A percentile compares a stretch with the other conserved stretches of the same genome.
phyloP scores from a whole-genome alignment of 2,888 invertebrate species.

The Acholoe squamosa region DNA sequence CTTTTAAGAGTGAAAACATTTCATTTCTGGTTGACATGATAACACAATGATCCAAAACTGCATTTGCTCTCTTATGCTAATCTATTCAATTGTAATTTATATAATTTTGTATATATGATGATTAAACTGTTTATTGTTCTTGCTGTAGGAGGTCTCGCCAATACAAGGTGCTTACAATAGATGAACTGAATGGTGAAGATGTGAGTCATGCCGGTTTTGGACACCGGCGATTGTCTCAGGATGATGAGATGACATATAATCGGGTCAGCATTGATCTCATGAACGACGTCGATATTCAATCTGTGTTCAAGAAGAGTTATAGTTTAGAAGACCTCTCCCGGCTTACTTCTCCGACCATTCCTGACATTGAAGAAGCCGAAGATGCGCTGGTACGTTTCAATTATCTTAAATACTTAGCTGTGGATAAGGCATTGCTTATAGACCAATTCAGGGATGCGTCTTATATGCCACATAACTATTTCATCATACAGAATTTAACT shows the following conservation, averaged over 20 bases:
- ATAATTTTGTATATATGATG: neutral
- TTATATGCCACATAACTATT: too few relatives aligned
- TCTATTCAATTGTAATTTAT: too few relatives aligned
- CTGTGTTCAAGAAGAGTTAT: constrained; percentile 78
- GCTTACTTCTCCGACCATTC: constrained; percentile 37
- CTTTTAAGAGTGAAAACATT: too few relatives aligned
- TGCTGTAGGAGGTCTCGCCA: constrained; percentile 63
- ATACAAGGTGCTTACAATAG: constrained; percentile 66
- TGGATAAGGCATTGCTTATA: too few relatives aligned
- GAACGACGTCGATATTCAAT: constrained; percentile 85
- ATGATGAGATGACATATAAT: constrained; percentile 78
- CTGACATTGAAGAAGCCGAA: constrained; percentile 57
- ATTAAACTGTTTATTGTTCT: neutral
- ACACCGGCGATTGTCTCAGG: constrained; percentile 68
- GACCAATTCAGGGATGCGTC: too few relatives aligned
- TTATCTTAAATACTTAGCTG: too few relatives aligned
- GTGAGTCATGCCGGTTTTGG: neutral
- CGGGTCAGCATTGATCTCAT: constrained; percentile 87
- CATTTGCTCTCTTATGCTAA: too few relatives aligned
- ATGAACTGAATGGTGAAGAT: constrained; percentile 49
- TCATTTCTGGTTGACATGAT: too few relatives aligned
- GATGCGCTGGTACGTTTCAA: constrained; percentile 40
- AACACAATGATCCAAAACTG: too few relatives aligned
- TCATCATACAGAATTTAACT: too few relatives aligned
- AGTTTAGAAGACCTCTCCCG: constrained; percentile 76